These are phyloP conservation scores for Anthopleura sola DNA, from an alignment of 64 coral and sea anemone genomes.

Conservation along the genomic window DNA sequence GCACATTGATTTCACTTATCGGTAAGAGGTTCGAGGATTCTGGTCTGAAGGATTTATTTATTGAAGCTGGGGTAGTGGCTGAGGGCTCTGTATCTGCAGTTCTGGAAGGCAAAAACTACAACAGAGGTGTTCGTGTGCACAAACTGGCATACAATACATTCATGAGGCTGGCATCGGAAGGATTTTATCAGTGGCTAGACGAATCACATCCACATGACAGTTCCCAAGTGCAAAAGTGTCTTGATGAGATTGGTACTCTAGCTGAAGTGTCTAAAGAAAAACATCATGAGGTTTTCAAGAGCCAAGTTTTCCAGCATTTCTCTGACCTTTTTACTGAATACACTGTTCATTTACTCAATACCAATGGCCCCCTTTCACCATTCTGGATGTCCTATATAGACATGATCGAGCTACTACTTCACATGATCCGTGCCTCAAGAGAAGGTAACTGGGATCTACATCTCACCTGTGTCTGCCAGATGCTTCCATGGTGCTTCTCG, in stretches of 20 bases:
- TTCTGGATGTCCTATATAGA: conserved; percentile 41
- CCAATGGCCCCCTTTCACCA: not conserved
- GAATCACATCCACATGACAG: too few species aligned
- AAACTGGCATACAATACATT: conserved; percentile 47
- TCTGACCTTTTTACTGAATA: not conserved
- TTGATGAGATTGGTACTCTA: too few species aligned
- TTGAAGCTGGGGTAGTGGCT: conserved; percentile 31
- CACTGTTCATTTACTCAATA: not conserved
- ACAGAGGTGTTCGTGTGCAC: conserved; percentile 19
- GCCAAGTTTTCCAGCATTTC: too few species aligned
- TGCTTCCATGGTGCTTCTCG: conserved; percentile 57
- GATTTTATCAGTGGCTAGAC: too few species aligned
- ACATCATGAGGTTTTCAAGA: too few species aligned
- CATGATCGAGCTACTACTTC: conserved; percentile 29
- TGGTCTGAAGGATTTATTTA: conserved; percentile 20
- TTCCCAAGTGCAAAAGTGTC: too few species aligned
- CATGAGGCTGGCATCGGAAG: conserved; percentile 1
- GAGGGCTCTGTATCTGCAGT: conserved; percentile 43
- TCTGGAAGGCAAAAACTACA: conserved; percentile 35
- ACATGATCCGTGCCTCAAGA: conserved; percentile 6
- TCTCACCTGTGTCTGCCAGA: not conserved
- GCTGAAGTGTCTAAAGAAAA: too few species aligned
- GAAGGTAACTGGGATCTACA: conserved; percentile 49
- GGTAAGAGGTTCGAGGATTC: conserved; percentile 40
- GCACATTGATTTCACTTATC: too few species aligned